Conservation (phyloP, 2,888 invertebrate genomes). For the Phaedon cochleariae region DNA sequence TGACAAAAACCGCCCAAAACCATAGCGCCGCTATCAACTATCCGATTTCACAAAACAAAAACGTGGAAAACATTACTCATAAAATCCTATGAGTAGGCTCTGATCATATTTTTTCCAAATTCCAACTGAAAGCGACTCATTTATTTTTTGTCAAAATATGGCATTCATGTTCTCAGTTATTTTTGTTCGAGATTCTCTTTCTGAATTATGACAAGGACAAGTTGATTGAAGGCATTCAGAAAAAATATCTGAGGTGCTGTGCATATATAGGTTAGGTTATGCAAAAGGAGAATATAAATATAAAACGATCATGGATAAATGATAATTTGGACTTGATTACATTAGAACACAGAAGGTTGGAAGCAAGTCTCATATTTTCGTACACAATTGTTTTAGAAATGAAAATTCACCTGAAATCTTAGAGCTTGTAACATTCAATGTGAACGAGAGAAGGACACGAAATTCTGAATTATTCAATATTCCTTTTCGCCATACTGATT, state of each 20-base stretch:
- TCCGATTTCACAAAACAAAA: no score
- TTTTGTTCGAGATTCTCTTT: no score
- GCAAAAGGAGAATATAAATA: neutral
- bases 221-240: neutral
- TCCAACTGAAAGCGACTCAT: no score
- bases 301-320: neutral
- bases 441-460: slow-evolving; percentile 3
- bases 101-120: no score
- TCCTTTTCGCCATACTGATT: neutral
- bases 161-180: no score
- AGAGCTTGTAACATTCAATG: slow-evolving; percentile 2
- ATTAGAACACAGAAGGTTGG: slow-evolving; percentile 1
- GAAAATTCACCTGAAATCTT: neutral
- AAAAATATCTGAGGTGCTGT: neutral
- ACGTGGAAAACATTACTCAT: no score
- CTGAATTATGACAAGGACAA: no score
- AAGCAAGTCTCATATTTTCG: neutral
- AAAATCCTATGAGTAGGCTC: no score
- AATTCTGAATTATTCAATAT: neutral
- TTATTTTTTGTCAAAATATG: no score
- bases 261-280: neutral
- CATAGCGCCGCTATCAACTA: no score
- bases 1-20: no score
- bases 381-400: neutral
- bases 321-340: neutral